These are phyloP conservation scores for Rhizomys pruinosus DNA, from an alignment of 2,113 vertebrate genomes.

Conservation along the genomic window DNA sequence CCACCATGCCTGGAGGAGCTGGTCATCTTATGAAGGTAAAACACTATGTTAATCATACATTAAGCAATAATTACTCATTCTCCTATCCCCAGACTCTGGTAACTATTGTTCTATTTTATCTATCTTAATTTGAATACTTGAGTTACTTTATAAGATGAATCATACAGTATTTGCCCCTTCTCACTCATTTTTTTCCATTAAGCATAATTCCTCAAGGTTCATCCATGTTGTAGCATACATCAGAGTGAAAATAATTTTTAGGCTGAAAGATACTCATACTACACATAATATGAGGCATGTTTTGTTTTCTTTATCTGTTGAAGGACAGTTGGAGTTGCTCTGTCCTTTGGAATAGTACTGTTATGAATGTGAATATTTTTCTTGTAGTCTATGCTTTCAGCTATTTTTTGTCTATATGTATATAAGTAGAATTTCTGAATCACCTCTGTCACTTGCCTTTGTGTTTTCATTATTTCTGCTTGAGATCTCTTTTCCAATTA, in stretches of 20 bases:
- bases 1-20: too few relatives aligned
- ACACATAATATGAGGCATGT: too few relatives aligned
- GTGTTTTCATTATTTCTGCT: neutral
- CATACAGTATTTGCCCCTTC: neutral
- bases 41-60: neutral
- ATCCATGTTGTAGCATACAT: neutral
- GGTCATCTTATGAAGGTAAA: too few relatives aligned
- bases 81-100: neutral
- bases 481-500: neutral
- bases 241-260: neutral
- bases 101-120: too few relatives aligned
- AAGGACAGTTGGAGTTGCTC: neutral
- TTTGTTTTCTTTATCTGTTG: neutral
- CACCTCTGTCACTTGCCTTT: neutral
- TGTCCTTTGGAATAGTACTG: neutral
- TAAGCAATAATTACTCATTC: neutral
- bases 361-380: neutral
- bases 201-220: neutral
- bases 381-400: neutral
- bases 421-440: neutral
- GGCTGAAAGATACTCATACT: too few relatives aligned
- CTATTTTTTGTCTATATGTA: neutral
- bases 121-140: too few relatives aligned
- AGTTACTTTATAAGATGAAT: too few relatives aligned
- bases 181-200: neutral